phyloP scores from a whole-genome alignment of 2,113 vertebrate species.

The Apteryx mantelli region DNA sequence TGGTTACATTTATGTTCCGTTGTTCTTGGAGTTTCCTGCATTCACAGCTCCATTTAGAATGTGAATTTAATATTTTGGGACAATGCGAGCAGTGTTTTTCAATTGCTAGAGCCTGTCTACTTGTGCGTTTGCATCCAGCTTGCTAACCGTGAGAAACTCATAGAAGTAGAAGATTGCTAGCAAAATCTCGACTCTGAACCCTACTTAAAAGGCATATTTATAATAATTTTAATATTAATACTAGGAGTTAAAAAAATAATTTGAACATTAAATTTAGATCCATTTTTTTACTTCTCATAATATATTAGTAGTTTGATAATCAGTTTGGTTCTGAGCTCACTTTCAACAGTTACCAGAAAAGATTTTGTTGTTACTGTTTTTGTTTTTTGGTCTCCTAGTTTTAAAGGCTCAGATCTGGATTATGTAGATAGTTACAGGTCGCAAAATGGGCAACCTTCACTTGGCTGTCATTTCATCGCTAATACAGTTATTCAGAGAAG shows the following conservation, averaged over 20 bases:
- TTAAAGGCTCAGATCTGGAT: neutral
- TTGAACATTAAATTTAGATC: neutral
- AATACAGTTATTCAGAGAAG: neutral
- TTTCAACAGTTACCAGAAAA: neutral
- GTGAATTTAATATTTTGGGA: neutral
- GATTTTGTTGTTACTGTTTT: neutral
- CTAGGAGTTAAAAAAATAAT: neutral
- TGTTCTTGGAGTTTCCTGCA: neutral
- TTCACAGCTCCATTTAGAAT: neutral
- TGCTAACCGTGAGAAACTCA: neutral
- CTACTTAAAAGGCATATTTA: neutral
- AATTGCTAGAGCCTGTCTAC: neutral
- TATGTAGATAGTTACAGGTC: neutral
- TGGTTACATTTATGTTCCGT: neutral
- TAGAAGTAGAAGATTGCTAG: neutral
- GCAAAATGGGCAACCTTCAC: neutral
- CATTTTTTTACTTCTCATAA: neutral
- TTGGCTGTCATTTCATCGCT: neutral
- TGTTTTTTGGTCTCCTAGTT: neutral
- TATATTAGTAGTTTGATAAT: neutral
- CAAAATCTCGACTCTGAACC: neutral
- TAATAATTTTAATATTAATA: neutral
- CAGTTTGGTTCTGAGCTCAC: neutral
- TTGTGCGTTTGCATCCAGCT: neutral
- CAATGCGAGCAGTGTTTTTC: accelerated